Evolutionary conservation across 2,888 invertebrate genomes (phyloP), one percentile per base, ranked within the genome.

Genomic region (Agriotes lineatus): DNA sequence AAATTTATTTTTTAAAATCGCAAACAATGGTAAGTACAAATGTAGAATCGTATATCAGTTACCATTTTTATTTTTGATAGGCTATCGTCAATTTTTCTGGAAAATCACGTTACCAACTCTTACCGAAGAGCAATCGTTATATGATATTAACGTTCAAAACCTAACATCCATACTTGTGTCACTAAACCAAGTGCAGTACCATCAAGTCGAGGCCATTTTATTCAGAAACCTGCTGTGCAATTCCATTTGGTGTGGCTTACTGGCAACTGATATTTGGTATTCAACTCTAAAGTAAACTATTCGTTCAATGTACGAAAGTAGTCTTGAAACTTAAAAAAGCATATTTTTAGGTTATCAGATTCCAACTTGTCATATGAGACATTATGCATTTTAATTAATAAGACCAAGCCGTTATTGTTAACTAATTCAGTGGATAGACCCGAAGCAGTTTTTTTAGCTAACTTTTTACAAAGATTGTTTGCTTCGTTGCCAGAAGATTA

Each of bases 251-350:
- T 57, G 60, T 65, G 75, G 78, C 12, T 54, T 82, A 39, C 69
- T 81, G 20, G 78, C 80, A 2, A 62, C 74, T 14, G 82, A 82
- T 54, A 63, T 80, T 54, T 82, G 79, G 79, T 72, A 72, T 60
- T 73, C 79, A 42, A 69, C 80, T 65, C 68, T 77, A 25, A 76
- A 76, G 82, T 82, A 76, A 72, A n/a, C 9, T 1, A 18, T 14
- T 16, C 4, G 10, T n/a, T n/a, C n/a, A n/a, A n/a, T n/a, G n/a
- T n/a, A n/a, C n/a, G n/a, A n/a, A n/a, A n/a, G n/a, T n/a, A n/a
- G n/a, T n/a, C n/a, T n/a, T n/a, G n/a, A n/a, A n/a, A n/a, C n/a
- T n/a, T n/a, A n/a, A n/a, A n/a, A n/a, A n/a, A n/a, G n/a, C n/a
- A n/a, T n/a, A n/a, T n/a, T n/a, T n/a, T n/a, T n/a, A n/a, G n/a